Evolutionary conservation across 2,113 vertebrate genomes (phyloP).

Genomic region (Saguinus midas): DNA sequence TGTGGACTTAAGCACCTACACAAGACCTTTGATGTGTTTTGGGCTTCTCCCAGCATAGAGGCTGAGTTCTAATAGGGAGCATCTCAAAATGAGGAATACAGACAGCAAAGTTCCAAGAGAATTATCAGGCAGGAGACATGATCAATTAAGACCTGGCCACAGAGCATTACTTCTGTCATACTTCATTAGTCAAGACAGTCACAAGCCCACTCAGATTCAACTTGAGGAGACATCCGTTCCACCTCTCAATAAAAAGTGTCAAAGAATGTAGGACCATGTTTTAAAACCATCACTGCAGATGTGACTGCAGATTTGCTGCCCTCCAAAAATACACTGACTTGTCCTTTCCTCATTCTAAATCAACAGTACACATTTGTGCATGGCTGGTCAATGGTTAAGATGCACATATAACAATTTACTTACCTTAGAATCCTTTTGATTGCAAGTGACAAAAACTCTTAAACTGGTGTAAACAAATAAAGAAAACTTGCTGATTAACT

Average conservation of each 20-base stretch:
- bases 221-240: neutral
- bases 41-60: neutral
- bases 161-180: neutral
- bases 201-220: neutral
- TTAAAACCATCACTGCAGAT: neutral
- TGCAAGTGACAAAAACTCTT: neutral
- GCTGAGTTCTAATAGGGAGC: neutral
- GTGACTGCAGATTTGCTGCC: neutral
- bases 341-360: neutral
- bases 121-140: neutral
- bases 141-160: neutral
- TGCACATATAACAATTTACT: neutral
- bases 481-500: neutral
- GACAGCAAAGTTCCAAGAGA: neutral
- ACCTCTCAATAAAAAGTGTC: neutral
- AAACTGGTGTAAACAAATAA: neutral
- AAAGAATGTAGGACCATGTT: neutral
- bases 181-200: neutral
- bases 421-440: neutral
- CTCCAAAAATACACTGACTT: neutral
- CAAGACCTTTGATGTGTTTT: neutral
- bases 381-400: neutral
- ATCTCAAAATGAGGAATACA: neutral
- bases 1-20: neutral
- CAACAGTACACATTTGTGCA: neutral